Evolutionary conservation across 2,888 invertebrate species (phyloP), one percentile per base, ranked within the genome.

Genomic region (Drosophila picticornis): DNA sequence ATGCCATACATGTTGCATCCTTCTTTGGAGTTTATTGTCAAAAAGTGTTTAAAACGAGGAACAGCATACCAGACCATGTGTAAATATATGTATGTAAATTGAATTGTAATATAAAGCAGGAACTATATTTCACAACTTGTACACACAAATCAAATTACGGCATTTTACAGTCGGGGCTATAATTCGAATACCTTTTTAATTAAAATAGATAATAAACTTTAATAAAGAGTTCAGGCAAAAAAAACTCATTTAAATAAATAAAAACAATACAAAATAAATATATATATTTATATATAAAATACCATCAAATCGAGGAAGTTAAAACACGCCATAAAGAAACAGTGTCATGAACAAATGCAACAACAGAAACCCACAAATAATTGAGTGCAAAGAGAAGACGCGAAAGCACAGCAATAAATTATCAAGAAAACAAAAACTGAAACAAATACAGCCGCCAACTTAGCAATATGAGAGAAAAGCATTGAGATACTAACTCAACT

Each of bases 341-440:
- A 88, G 84, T 90, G 91, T 89, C 91, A 91, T 90, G 91, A 91
- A 90, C 91, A 89, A 91, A 91, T 91, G 84, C 91, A 91, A 88
- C 76, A 86, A 71, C 66, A 80, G 65, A 84, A 81, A 80, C 64
- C 74, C 75, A 86, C 79, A 79, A 84, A 79, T 79, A 84, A 87
- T 83, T 79, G 83, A 87, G 90, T 88, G 75, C 83, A 79, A 77
- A 72, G 69, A 72, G 61, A 66, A 74, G 65, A 69, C 69, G 56
- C 66, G 63, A 51, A 64, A 72, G 58, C 36, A 51, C 61, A 72
- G 29, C 36, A 66, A 32, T 31, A 53, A 50, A 60, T 52, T 22
- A 52, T 57, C 46, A 58, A 60, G 55, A 56, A 65, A 62, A 55
- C 64, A 57, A 59, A 65, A 61, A 68, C 62, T 74, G 50, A 71